Conservation (phyloP, 2,113 vertebrate genomes). For the Sinocyclocheilus anophthalmus region DNA sequence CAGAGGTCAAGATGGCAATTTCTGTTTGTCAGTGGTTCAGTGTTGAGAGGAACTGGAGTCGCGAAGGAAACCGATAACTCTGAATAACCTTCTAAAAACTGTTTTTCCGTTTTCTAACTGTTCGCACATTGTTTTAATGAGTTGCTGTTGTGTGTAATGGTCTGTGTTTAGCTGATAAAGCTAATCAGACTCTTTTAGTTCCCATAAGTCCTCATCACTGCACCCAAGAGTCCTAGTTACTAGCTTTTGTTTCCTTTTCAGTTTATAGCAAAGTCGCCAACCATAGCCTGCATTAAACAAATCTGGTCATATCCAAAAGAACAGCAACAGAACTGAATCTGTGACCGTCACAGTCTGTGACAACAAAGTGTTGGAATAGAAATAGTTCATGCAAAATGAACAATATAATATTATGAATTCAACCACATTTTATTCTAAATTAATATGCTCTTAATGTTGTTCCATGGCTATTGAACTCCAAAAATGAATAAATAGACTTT, state of each 20-base stretch:
- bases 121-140: conserved; percentile 35
- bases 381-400: background rate
- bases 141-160: conserved; percentile 32
- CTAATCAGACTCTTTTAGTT: conserved; percentile 27
- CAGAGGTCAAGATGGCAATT: background rate
- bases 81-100: conserved; percentile 22
- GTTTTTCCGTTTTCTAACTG: background rate
- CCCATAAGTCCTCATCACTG: conserved; percentile 12
- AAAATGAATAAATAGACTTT: background rate
- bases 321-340: background rate
- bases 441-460: background rate
- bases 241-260: background rate
- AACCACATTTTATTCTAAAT: background rate
- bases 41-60: background rate
- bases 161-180: conserved; percentile 36
- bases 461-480: background rate
- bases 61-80: background rate
- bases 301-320: conserved; percentile 12
- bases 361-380: background rate
- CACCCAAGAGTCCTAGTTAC: conserved; percentile 4
- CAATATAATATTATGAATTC: background rate
- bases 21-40: background rate
- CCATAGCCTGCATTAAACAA: conserved; percentile 5
- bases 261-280: conserved; percentile 9
- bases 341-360: background rate